Evolutionary conservation across 2,797 vertebrate species (phyloP).

Genomic region (Siniperca scherzeri): DNA sequence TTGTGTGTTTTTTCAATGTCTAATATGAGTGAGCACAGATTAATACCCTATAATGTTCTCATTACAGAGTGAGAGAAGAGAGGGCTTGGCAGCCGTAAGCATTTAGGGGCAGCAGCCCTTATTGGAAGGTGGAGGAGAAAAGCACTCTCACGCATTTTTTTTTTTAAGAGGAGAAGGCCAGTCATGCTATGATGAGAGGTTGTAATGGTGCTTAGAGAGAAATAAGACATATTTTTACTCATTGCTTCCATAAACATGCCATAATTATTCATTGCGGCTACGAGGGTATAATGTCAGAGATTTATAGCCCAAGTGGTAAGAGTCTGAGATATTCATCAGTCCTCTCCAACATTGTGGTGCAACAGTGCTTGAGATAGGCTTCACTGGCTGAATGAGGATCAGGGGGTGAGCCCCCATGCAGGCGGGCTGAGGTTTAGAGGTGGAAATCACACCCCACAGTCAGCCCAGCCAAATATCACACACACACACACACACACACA

Average conservation of each 20-base stretch:
- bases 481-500: no score
- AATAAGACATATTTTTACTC: conserved; percentile 76
- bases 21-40: conserved; percentile 71
- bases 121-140: conserved; percentile 29
- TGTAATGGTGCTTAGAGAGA: conserved; percentile 65
- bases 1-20: conserved; percentile 64
- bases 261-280: conserved; percentile 80
- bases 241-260: conserved; percentile 81
- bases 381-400: conserved; percentile 73
- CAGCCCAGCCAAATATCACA: conserved; percentile 26
- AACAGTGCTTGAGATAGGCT: conserved; percentile 69
- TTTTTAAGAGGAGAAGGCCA: conserved; percentile 54
- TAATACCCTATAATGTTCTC: conserved; percentile 74
- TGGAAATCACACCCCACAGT: conserved; percentile 52
- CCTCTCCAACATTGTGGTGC: conserved; percentile 67
- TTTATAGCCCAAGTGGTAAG: conserved; percentile 80
- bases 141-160: conserved; percentile 1
- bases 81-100: conserved; percentile 35
- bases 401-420: conserved; percentile 72
- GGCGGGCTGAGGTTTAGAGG: conserved; percentile 62
- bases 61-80: conserved; percentile 50
- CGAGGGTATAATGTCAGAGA: conserved; percentile 82
- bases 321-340: conserved; percentile 80
- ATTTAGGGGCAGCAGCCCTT: conserved; percentile 45
- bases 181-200: conserved; percentile 56